Evolutionary conservation across 2,797 vertebrate species (phyloP).

Genomic region (Muscicapa comitata): DNA sequence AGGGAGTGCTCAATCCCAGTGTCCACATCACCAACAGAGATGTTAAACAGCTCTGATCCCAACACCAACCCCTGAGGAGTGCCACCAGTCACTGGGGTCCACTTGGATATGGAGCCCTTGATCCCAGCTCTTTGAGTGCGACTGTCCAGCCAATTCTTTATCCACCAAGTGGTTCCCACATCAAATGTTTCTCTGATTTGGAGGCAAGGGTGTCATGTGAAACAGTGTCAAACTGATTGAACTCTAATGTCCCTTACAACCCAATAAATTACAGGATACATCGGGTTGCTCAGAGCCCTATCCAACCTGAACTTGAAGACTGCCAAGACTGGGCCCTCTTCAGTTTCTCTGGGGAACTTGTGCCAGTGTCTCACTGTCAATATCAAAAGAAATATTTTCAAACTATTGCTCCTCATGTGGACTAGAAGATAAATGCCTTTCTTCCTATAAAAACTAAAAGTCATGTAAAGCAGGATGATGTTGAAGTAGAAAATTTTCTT

Average conservation of each 20-base stretch:
- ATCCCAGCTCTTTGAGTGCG: not conserved
- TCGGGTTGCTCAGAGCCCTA: not conserved
- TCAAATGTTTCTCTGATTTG: not conserved
- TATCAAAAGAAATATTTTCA: not conserved
- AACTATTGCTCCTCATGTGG: not conserved
- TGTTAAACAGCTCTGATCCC: not conserved
- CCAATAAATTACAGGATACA: not conserved
- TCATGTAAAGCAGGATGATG: not conserved
- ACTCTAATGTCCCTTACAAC: not conserved
- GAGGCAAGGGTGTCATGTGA: not conserved
- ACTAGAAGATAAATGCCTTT: not conserved
- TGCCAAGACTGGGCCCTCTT: not conserved
- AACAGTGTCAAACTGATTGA: fast-evolving
- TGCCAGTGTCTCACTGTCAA: not conserved
- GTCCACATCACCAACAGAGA: not conserved
- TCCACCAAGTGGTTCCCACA: not conserved
- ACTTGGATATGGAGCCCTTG: fast-evolving
- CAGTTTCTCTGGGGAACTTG: not conserved
- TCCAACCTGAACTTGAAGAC: not conserved
- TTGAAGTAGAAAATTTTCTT: not conserved
- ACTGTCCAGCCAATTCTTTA: not conserved
- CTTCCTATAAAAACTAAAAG: not conserved
- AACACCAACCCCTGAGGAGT: not conserved
- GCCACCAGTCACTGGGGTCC: not conserved
- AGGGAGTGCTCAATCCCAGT: not conserved